Evolutionary conservation across 2,888 invertebrate genomes (phyloP).

Genomic region (Aporophyla nigra): DNA sequence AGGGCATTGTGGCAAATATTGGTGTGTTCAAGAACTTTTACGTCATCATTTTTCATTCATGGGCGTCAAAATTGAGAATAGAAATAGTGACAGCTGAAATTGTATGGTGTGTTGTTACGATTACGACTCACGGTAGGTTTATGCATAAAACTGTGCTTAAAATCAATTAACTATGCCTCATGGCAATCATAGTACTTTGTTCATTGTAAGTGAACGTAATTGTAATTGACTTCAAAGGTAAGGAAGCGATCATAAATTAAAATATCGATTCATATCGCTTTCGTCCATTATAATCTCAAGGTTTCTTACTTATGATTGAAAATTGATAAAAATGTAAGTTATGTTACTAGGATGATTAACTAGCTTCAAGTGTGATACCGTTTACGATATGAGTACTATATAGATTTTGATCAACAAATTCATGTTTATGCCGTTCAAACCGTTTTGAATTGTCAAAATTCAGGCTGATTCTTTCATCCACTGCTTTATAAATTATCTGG

Average conservation of each 20-base stretch:
- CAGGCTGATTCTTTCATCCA: background rate
- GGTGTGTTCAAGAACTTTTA: conserved; percentile 7
- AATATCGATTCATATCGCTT: conserved; percentile 14
- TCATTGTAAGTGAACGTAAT: conserved; percentile 13
- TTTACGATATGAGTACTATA: background rate
- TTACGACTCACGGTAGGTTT: background rate
- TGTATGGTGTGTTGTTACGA: background rate
- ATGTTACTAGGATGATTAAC: background rate
- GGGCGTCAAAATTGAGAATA: background rate
- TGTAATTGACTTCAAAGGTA: background rate
- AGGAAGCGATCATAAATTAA: conserved; percentile 1
- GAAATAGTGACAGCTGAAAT: background rate
- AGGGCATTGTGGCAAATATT: conserved; percentile 44
- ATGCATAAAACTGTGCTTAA: conserved; percentile 4
- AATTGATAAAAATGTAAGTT: background rate
- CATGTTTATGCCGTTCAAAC: background rate
- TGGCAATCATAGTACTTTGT: conserved; percentile 7
- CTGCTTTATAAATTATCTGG: background rate
- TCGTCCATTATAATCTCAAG: background rate
- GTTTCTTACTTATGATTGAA: background rate
- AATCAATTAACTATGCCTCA: conserved; percentile 36
- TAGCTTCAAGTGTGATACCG: background rate
- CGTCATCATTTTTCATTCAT: background rate
- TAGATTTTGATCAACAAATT: background rate
- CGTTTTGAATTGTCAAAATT: background rate